Base-by-base conservation (phyloP, 2,113 vertebrate species). In the Trogon surrucura region DNA sequence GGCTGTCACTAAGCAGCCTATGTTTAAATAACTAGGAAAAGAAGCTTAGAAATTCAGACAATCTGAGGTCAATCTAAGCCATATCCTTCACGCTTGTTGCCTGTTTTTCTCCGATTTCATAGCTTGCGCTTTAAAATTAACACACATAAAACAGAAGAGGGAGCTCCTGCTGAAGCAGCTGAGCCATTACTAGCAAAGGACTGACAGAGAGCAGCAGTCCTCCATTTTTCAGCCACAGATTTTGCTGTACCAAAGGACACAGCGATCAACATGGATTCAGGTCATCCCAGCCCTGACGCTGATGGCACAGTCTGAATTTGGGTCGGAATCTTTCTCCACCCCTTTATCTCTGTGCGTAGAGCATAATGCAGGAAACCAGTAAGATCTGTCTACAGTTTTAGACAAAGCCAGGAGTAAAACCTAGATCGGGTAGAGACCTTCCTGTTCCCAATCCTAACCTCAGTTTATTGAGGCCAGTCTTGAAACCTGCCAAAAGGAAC, bases 321-420 rank as follows among this genome's bases (percentile, higher is more conserved):
- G n/a, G 32, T 90, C 75, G 66, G 69, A 89, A 71, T 36, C 9
- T 60, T 12, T 62, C 53, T 45, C 25, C 44, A 15, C 2, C 3
- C 3, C 5, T 78, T 83, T 16, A 32, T 48, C 16, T 70, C 41
- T 70, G 6, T 21, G 4, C 45, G 14, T 44, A 44, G 36, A 82
- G 6, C 44, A 50, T 1, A 9, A 44, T 67, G 22, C 45, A 74
- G 61, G 21, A 60, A 81, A 79, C 17, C 2, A 0, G 0, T 50
- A 62, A 34, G 23, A 16, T 73, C 17, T 89, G 29, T 48, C 58
- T 53, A 45, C 11, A 64, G 3, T 60, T 80, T 77, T 65, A 47
- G 25, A 85, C 34, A 26, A 58, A 47, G 9, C 73, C 22, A 62
- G 71, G 50, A 47, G 19, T 48, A 67, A 74, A 92, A 38, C 27